Percentiles rank a stretch among this genome's conserved stretches.
phyloP scores from a whole-genome alignment of 2,888 invertebrate genomes.

The Microctonus hyperodae region DNA sequence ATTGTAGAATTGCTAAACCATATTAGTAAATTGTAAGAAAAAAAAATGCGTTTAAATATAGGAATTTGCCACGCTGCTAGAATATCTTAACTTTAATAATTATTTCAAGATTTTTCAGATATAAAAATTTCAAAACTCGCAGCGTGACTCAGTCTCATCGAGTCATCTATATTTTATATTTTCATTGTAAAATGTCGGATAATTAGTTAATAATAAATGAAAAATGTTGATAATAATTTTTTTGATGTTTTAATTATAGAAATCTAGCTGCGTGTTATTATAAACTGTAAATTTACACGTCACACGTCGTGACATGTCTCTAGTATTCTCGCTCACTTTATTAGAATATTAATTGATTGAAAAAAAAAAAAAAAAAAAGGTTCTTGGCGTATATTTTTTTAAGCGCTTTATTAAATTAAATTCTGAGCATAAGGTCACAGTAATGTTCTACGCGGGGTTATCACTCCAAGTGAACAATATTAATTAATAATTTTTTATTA shows the following conservation, averaged over 20 bases:
- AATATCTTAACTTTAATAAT: constrained; percentile 29
- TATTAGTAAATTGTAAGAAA: constrained; percentile 26
- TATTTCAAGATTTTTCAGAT: constrained; percentile 25
- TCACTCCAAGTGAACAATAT: background rate
- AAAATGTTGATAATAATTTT: constrained; percentile 43
- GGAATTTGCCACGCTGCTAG: constrained; percentile 18
- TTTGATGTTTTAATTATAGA: constrained; percentile 9
- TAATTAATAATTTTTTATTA: constrained; percentile 9
- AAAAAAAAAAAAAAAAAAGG: background rate
- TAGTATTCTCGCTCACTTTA: constrained; percentile 18
- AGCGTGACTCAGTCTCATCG: constrained; percentile 33
- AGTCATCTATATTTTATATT: constrained; percentile 53
- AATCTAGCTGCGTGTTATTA: background rate
- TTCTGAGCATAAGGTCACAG: background rate
- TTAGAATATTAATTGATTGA: too few relatives aligned
- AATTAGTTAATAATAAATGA: constrained; percentile 50
- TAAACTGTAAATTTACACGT: background rate
- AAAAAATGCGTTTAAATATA: constrained; percentile 18
- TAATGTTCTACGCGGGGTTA: background rate
- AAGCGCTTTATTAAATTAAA: background rate
- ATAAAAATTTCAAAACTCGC: constrained; percentile 26
- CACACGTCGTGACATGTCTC: background rate
- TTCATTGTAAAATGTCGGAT: constrained; percentile 50
- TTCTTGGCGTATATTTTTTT: background rate
- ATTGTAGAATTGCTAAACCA: constrained; percentile 42